Percentiles rank a stretch among this genome's conserved stretches.
phyloP scores from a whole-genome alignment of 2,888 invertebrate species.

The Pyrrhia umbra region DNA sequence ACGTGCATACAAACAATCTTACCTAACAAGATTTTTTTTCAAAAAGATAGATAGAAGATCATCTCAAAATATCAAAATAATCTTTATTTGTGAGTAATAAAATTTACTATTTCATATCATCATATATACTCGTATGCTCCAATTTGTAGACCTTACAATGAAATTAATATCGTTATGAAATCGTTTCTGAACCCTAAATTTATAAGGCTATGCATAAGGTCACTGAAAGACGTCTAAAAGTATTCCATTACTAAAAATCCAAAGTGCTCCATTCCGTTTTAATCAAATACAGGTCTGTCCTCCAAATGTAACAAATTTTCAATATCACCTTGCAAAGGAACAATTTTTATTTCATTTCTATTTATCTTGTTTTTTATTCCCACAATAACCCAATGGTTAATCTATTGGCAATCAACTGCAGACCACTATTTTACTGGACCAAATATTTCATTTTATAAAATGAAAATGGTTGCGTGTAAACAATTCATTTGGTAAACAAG shows the following conservation, averaged over 20 bases:
- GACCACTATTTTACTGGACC: constrained; percentile 19
- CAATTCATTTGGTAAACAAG: constrained; percentile 18
- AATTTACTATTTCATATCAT: neutral
- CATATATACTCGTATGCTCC: neutral
- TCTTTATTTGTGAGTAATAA: too few relatives aligned
- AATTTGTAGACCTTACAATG: neutral
- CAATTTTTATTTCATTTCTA: constrained; percentile 2
- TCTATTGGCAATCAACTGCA: constrained; percentile 44
- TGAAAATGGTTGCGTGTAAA: constrained; percentile 30
- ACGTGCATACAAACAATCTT: neutral
- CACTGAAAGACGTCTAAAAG: neutral
- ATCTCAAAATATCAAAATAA: too few relatives aligned
- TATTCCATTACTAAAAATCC: neutral
- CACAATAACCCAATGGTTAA: constrained; percentile 33
- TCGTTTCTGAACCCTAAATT: neutral
- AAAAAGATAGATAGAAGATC: neutral
- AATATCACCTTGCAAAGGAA: constrained; percentile 16
- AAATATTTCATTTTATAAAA: constrained; percentile 22
- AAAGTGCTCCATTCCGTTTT: constrained; percentile 6
- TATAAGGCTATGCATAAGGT: neutral
- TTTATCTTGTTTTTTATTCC: constrained; percentile 12
- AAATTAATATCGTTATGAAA: neutral
- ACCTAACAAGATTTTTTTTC: neutral
- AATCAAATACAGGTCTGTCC: constrained; percentile 11
- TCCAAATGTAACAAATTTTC: constrained; percentile 12